Base-by-base conservation (phyloP, 1,140 invertebrate genomes). In the Zaprionus capensis region DNA sequence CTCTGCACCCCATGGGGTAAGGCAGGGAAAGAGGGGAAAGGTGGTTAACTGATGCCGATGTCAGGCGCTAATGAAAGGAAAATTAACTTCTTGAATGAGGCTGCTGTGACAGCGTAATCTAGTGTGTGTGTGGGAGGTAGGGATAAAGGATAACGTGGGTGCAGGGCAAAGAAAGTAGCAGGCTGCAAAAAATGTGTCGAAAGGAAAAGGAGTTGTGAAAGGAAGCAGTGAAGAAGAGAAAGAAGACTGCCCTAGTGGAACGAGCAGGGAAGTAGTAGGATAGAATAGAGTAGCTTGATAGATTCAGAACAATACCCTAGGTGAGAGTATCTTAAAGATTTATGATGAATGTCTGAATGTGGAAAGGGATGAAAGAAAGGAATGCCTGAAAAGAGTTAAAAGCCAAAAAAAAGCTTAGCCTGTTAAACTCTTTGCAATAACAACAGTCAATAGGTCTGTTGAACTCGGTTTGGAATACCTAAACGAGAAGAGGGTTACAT, bases 31-130 rank as follows among this genome's bases (percentile, higher is more conserved):
- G 22, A 26, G 15, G 15, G 36, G 12, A 38, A 31, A 31, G 46
- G 14, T 61, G 76, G 61, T 82, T 82, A 71, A 79, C 26, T 70
- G 71, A 82, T 49, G 74, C 80, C 63, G 76, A 72, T 86, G 82
- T 86, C 82, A 87, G 82, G 66, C 59, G 80, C 72, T 86, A 86
- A 86, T 88, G 84, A 88, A 83, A 76, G 66, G 41, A 65, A 76
- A 80, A 80, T 82, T 81, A 83, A 72, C 78, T 82, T 87, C 82
- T 72, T 62, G 26, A 73, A 67, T 57, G 64, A 34, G 44, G 56
- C 46, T 66, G 70, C 65, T 36, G 53, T 62, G 71, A 76, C 51
- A 71, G 41, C 46, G 58, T 59, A 73, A 58, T 71, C 62, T 66
- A 66, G 20, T 22, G 24, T 17, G 38, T 41, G 41, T 46, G n/a